Evolutionary conservation across 2,797 vertebrate species (phyloP), one percentile per base, ranked within the genome.

Genomic region (Xerus rutilus): DNA sequence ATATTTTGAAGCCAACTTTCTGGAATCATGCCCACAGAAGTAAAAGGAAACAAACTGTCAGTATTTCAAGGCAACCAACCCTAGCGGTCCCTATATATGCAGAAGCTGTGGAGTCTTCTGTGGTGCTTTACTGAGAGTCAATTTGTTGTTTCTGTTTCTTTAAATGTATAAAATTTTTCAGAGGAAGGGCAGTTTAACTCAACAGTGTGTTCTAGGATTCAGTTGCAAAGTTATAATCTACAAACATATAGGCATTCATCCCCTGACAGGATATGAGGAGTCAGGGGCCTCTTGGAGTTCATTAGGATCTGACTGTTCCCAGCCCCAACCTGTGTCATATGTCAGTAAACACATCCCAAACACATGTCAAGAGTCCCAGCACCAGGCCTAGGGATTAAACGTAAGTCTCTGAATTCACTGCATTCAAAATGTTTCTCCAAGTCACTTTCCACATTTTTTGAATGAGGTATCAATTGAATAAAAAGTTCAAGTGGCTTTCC

Each of bases 381-480:
- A 59, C 5, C 81, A 45, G 64, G 12, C 49, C 30, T 3, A 5
- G 49, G 25, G 20, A 54, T n/a, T 7, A 8, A 84, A 64, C 6
- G 30, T 43, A 74, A 32, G 14, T 18, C 65, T 84, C 17, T 57
- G 9, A 32, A 35, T 17, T 83, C 57, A 77, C 15, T 43, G 8
- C 13, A 65, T 59, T 83, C 32, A 18, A 77, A 89, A 47, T 23
- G 49, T 23, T 93, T 76, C 93, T 84, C n/a, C 59, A 92, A 88
- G 20, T 64, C 23, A 64, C 18, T 70, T 52, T 43, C 59, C 77
- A 70, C 59, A 47, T 65, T 86, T 83, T 87, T 72, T 18, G 73
- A 96, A 77, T 47, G 23, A 85, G 47, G n/a, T 65, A 85, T 12
- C 57, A 87, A 93, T 28, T 79, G 35, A 91, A 39, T 79, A 54